Evolutionary conservation across 2,113 vertebrate species (phyloP), one percentile per base, ranked within the genome.

Genomic region (Hemibagrus wyckioides): DNA sequence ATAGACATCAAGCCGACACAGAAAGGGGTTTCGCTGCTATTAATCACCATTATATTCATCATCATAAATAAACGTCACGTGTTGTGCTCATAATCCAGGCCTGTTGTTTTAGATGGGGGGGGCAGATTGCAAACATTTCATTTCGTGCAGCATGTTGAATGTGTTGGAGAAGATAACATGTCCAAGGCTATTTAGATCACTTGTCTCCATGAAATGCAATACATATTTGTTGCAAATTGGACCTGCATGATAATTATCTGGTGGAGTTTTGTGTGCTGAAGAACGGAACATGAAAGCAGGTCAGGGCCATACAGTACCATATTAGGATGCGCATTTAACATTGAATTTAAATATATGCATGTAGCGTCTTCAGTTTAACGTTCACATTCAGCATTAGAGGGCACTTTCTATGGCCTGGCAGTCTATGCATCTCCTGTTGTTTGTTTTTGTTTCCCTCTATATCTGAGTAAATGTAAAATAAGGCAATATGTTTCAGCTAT

Each of bases 321-420:
- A 4, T 77, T 81, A 57, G 17, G 39, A 76, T 54, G 69, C n/a
- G 83, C 21, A 44, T 76, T 65, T 54, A 77, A 52, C 17, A 19
- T 23, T 30, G 50, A 48, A 48, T 33, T 80, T 67, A 54, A 63
- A 23, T 73, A 13, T 67, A 50, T 33, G 86, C 86, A 87, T 87
- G 86, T 87, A 65, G 59, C 41, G 5, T 71, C 56, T 87, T 87
- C 28, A 2, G 25, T 30, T 75, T 82, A 57, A 48, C 30, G 5
- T 50, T 84, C 57, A 67, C 81, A 30, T 65, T 87, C 56, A 83
- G 86, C 81, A 87, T 87, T 87, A 79, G 81, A 83, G 36, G 44
- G 30, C 56, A 50, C 10, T 33, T 73, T 50, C 2, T 80, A 82
- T 77, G 81, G 71, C 86, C 81, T 77, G 23, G 71, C 71, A 52